Percentiles rank a stretch among this genome's conserved stretches.
These are phyloP conservation scores for Agrilus planipennis DNA, from an alignment of 1,140 invertebrate genomes.

Conservation along the genomic window DNA sequence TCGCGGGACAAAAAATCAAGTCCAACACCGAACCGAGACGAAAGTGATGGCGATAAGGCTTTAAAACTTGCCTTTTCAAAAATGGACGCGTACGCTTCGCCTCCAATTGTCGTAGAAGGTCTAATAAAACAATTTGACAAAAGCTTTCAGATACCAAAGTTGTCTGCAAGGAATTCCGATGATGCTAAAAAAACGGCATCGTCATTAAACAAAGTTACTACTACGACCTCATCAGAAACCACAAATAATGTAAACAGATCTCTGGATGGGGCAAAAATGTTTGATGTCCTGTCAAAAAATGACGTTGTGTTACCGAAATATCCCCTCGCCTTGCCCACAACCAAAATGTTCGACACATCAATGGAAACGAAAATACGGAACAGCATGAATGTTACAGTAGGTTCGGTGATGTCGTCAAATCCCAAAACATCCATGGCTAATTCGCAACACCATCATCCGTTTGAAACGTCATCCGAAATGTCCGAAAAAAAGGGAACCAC, in stretches of 20 bases:
- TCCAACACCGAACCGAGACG: constrained; percentile 46
- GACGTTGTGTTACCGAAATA: constrained; percentile 24
- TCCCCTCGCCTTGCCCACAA: constrained; percentile 19
- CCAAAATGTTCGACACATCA: constrained; percentile 22
- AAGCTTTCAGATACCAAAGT: constrained; percentile 77
- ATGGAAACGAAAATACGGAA: constrained; percentile 28
- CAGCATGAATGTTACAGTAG: constrained; percentile 19
- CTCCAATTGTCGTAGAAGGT: constrained; percentile 50
- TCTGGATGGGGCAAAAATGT: constrained; percentile 24
- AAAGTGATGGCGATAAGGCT: constrained; percentile 42
- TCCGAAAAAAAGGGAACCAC: constrained; percentile 10
- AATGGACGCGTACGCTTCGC: constrained; percentile 40
- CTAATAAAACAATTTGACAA: constrained; percentile 67
- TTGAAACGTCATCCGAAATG: constrained; percentile 4
- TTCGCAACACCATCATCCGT: constrained; percentile 4
- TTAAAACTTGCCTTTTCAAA: constrained; percentile 39
- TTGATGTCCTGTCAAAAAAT: constrained; percentile 25
- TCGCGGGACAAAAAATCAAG: constrained; percentile 49
- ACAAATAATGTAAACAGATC: constrained; percentile 18
- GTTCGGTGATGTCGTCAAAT: constrained; percentile 8
- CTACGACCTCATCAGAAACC: constrained; percentile 7
- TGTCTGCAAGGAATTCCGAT: constrained; percentile 46
- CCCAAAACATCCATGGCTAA: constrained; percentile 14
- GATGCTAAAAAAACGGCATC: constrained; percentile 29
- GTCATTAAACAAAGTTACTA: constrained; percentile 8